These are phyloP conservation scores for Dendrocincla tyrannina DNA, from an alignment of 2,797 vertebrate species.

Conservation along the genomic window DNA sequence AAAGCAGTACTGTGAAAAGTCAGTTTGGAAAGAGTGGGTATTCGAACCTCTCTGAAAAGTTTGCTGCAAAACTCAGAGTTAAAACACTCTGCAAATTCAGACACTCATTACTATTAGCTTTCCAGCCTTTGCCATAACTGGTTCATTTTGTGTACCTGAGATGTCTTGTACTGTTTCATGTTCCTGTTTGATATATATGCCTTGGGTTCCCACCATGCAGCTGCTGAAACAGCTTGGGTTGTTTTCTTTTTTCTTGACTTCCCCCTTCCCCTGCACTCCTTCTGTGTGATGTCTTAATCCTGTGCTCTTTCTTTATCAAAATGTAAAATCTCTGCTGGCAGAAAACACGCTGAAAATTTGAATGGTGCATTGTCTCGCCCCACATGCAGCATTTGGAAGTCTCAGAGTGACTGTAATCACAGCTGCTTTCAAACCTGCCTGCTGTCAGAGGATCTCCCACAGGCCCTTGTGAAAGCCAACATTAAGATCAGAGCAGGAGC, in stretches of 20 bases:
- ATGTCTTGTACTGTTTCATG: neutral
- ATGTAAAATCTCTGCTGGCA: neutral
- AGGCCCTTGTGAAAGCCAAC: neutral
- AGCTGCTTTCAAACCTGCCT: slow-evolving; percentile 13
- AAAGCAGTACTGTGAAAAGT: neutral
- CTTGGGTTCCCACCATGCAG: neutral
- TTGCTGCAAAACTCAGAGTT: neutral
- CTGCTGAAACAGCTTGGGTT: neutral
- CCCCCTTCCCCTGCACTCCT: neutral
- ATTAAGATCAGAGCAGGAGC: slow-evolving; percentile 16
- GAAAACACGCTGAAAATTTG: neutral
- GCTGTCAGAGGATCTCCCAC: neutral
- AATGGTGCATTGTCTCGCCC: neutral
- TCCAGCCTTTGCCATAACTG: neutral
- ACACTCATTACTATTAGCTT: neutral
- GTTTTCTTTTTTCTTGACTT: neutral
- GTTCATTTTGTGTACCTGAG: neutral
- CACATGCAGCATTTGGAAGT: neutral
- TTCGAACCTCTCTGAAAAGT: neutral
- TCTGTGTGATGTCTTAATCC: neutral
- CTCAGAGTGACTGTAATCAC: neutral
- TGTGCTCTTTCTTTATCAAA: neutral
- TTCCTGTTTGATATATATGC: neutral
- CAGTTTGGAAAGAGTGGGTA: neutral
- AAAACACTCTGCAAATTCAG: neutral